Evolutionary conservation across 2,888 invertebrate genomes (phyloP).

Genomic region (Steinernema hermaphroditum): DNA sequence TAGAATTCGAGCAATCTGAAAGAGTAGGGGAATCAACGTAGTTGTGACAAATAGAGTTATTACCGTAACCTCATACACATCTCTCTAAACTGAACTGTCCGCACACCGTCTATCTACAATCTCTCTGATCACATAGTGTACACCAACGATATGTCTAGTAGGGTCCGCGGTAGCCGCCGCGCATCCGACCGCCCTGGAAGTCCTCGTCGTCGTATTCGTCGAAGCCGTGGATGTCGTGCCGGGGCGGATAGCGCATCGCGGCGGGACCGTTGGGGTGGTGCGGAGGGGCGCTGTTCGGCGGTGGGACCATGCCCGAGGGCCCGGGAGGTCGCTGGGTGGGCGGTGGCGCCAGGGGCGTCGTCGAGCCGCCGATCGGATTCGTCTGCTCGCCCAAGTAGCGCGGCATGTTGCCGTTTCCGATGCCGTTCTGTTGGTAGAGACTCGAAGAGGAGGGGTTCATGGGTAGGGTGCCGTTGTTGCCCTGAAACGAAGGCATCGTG

Average conservation of each 20-base stretch:
- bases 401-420: neutral
- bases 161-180: constrained; percentile 41
- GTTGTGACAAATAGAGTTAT: neutral
- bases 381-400: neutral
- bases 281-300: neutral
- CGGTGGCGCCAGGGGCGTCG: neutral
- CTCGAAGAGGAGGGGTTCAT: constrained; percentile 3
- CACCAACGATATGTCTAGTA: neutral
- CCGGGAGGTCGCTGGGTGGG: neutral
- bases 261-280: constrained; percentile 26
- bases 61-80: neutral
- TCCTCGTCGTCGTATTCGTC: constrained; percentile 62
- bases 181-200: constrained; percentile 45
- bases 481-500: neutral
- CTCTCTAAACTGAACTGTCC: neutral
- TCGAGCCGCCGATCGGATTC: constrained; percentile 9
- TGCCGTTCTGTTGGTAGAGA: neutral
- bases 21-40: neutral
- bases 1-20: neutral
- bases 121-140: neutral
- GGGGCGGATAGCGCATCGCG: constrained; percentile 12
- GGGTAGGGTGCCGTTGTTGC: neutral
- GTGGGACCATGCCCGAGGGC: neutral
- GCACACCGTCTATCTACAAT: neutral
- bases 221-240: constrained; percentile 48